Percentiles rank a stretch among this genome's conserved stretches.
phyloP scores from a whole-genome alignment of 2,888 invertebrate genomes.

The Bellardia pandia region DNA sequence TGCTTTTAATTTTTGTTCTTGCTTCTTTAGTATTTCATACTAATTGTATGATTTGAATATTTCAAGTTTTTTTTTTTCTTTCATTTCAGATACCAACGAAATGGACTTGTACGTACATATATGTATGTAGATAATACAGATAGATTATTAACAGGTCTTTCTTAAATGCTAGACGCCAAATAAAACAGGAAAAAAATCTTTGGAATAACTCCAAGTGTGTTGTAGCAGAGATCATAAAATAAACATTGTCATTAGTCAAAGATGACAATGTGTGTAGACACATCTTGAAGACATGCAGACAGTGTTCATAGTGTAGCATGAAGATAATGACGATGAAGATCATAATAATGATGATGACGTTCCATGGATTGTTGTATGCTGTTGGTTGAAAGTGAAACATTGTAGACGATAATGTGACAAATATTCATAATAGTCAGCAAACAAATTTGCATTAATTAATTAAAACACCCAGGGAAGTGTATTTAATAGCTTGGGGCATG shows the following conservation, averaged over 20 bases:
- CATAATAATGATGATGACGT: conserved; percentile 12
- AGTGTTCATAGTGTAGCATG: conserved; percentile 22
- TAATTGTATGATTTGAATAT: conserved; percentile 62
- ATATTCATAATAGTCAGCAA: conserved; percentile 67
- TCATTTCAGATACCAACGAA: not conserved
- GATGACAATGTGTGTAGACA: conserved; percentile 72
- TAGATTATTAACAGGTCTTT: conserved; percentile 72
- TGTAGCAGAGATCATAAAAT: conserved; percentile 71
- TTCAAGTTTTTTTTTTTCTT: conserved; percentile 36
- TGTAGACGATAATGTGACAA: conserved; percentile 58
- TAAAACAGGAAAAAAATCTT: conserved; percentile 57
- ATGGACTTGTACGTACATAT: conserved; percentile 12
- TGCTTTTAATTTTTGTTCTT: conserved; percentile 15
- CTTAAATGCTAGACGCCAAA: conserved; percentile 58
- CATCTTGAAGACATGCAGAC: conserved; percentile 58
- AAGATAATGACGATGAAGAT: conserved; percentile 35
- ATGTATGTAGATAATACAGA: conserved; percentile 46
- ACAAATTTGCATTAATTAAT: conserved; percentile 69
- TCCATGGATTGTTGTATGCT: conserved; percentile 8
- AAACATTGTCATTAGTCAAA: conserved; percentile 73
- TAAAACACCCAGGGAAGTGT: conserved; percentile 16
- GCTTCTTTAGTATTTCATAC: conserved; percentile 50
- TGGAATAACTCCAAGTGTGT: conserved; percentile 73
- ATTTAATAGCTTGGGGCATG: not conserved
- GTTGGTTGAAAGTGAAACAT: conserved; percentile 11